Conservation (phyloP, 2,888 invertebrate species). For the Lutraria lutraria region DNA sequence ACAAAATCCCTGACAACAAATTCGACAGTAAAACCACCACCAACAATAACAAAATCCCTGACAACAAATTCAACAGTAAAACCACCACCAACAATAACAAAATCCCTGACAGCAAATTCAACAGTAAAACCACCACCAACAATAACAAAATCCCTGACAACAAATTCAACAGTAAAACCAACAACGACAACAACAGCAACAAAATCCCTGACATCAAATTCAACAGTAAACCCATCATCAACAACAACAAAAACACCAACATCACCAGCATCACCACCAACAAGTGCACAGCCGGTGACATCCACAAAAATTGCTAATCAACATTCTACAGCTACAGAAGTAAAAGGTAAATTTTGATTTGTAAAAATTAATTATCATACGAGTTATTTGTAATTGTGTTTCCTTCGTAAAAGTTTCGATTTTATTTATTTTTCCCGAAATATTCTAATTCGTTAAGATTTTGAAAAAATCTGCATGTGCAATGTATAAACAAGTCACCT, state of each 20-base stretch:
- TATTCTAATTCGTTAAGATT: too few relatives aligned
- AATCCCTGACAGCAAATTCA: background rate
- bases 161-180: background rate
- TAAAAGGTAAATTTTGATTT: background rate
- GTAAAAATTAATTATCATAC: too few relatives aligned
- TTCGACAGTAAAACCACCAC: background rate
- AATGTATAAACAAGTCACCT: too few relatives aligned
- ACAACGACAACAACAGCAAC: slow-evolving; percentile 15
- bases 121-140: background rate
- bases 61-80: background rate
- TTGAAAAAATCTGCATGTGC: too few relatives aligned
- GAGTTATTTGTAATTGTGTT: too few relatives aligned
- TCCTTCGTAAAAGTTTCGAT: too few relatives aligned
- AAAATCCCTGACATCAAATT: background rate
- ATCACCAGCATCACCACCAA: background rate
- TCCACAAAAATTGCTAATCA: background rate
- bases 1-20: background rate
- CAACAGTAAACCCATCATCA: background rate
- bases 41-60: background rate
- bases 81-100: background rate
- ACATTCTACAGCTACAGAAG: background rate
- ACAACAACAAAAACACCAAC: background rate
- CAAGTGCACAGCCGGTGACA: background rate
- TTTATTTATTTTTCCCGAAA: too few relatives aligned
- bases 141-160: background rate